A percentile compares a stretch with the other conserved stretches of the same genome.
phyloP scores from a whole-genome alignment of 1,140 invertebrate genomes.

The Drosophila takahashii region DNA sequence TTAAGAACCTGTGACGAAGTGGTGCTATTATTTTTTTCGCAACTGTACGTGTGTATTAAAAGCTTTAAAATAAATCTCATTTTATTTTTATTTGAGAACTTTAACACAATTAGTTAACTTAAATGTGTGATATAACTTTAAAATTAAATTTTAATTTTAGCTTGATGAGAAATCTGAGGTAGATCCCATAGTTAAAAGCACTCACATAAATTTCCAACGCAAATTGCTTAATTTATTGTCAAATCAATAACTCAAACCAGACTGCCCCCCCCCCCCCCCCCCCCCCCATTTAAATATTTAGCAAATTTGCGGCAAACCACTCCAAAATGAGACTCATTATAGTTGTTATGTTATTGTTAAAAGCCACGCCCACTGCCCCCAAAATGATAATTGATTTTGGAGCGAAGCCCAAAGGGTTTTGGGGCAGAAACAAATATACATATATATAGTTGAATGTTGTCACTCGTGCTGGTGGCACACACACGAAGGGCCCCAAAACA shows the following conservation, averaged over 20 bases:
- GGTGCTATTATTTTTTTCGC: no score
- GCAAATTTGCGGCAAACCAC: conserved; percentile 50
- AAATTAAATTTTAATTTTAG: no score
- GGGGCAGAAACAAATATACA: not conserved
- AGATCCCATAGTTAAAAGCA: conserved; percentile 9
- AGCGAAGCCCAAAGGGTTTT: conserved; percentile 8
- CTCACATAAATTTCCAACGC: conserved; percentile 15
- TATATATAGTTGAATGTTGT: conserved; percentile 6
- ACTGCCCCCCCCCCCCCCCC: conserved; percentile 4
- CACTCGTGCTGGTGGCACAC: conserved; percentile 28
- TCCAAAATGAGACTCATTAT: conserved; percentile 25
- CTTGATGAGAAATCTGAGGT: not conserved
- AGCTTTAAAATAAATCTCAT: no score
- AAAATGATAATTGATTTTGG: conserved; percentile 70
- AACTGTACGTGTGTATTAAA: no score
- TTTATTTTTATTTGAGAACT: no score
- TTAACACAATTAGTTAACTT: no score
- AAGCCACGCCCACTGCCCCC: conserved; percentile 44
- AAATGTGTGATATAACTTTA: no score
- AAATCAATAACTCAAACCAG: conserved; percentile 55
- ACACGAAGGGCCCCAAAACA: conserved; percentile 14
- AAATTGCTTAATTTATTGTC: conserved; percentile 26
- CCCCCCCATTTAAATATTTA: conserved; percentile 33
- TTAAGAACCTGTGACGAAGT: no score
- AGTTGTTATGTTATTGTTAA: conserved; percentile 45